Evolutionary conservation across 2,797 vertebrate genomes (phyloP), one percentile per base, ranked within the genome.

Genomic region (Manis javanica): DNA sequence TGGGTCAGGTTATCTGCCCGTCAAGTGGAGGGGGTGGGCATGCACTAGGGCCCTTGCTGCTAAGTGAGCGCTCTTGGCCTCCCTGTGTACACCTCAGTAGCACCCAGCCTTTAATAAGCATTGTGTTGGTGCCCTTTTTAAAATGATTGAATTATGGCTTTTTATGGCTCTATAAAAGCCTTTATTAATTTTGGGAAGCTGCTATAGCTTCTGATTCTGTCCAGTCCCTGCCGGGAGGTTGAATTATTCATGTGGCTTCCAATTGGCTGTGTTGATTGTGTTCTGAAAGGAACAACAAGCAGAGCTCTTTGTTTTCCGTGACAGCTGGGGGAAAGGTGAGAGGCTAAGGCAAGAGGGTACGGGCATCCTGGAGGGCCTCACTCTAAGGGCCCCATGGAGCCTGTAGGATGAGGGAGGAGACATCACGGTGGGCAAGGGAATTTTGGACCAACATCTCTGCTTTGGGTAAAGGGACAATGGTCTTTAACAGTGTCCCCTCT

Each of bases 131-230:
- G 94, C 89, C 96, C 98, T 98, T 98, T 98, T 95, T 87, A 98
- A 98, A 98, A 98, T 84, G 81, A 98, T 98, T 98, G 97, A 98
- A 98, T 98, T 98, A 98, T 98, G 96, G 88, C 95, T 97, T 96
- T 98, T 98, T 98, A 98, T 98, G 96, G 86, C 98, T 98, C 96
- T 95, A 97, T 98, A 98, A 98, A 98, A 98, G 82, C 84, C 95
- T 98, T 98, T 98, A 98, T 98, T 98, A 98, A 98, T 98, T 97
- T 98, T 92, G 81, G 81, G 89, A 98, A 98, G 96, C 63, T 3
- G 61, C 87, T 98, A 96, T 88, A 91, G 98, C 96, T 98, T 97
- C 64, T 16, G 71, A 97, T 94, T 46, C 81, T 94, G 89, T 83
- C 51, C 97, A 97, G 15, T 97, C 87, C 7, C 97, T 91, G 49